Evolutionary conservation across 1,140 invertebrate species (phyloP).

Genomic region (Leptinotarsa undecemlineata): DNA sequence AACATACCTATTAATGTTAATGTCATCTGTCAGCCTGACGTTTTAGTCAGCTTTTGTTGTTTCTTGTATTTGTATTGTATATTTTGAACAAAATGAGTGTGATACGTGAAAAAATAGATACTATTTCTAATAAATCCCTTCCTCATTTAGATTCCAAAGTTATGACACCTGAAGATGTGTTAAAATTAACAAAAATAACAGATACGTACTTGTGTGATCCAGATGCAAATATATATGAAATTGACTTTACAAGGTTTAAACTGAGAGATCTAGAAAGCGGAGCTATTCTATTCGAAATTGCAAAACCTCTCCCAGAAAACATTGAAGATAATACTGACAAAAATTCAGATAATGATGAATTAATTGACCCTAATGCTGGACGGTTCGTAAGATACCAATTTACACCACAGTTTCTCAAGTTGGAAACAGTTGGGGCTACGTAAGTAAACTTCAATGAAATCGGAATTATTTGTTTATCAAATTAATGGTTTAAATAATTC

Average conservation of each 20-base stretch:
- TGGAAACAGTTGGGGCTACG: slow-evolving; percentile 95
- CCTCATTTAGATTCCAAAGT: slow-evolving; percentile 35
- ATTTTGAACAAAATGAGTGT: slow-evolving; percentile 48
- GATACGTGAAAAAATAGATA: slow-evolving; percentile 49
- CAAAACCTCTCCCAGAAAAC: slow-evolving; percentile 75
- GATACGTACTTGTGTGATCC: slow-evolving; percentile 87
- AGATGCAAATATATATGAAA: slow-evolving; percentile 95
- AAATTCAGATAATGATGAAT: slow-evolving; percentile 65
- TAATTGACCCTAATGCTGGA: slow-evolving; percentile 85
- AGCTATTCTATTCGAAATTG: slow-evolving; percentile 94
- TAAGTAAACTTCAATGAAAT: slow-evolving; percentile 60
- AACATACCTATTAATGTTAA: background rate
- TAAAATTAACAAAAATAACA: slow-evolving; percentile 64
- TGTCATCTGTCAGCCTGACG: background rate
- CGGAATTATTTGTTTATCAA: too few species aligned
- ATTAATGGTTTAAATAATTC: too few species aligned
- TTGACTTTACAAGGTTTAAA: slow-evolving; percentile 97
- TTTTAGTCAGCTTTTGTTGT: background rate
- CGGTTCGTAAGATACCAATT: slow-evolving; percentile 97
- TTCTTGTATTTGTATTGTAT: background rate
- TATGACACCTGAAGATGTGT: slow-evolving; percentile 67
- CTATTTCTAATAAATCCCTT: slow-evolving; percentile 39
- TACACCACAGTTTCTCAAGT: slow-evolving; percentile 92
- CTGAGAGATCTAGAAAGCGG: slow-evolving; percentile 94
- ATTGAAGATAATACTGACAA: slow-evolving; percentile 69